Evolutionary conservation across 2,113 vertebrate species (phyloP).

Genomic region (Aspidoscelis tigris): DNA sequence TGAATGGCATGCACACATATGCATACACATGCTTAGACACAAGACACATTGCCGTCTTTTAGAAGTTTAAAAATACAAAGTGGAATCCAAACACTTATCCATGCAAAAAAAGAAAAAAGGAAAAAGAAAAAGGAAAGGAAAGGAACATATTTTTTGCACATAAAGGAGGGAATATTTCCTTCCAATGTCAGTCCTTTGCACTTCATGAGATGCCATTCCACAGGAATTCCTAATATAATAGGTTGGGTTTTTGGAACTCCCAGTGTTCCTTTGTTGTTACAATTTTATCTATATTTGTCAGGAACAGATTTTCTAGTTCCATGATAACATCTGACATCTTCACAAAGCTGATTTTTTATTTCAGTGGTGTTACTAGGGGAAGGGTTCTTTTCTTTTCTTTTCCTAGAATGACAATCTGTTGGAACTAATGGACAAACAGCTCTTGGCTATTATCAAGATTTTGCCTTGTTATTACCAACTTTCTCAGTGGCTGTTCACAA

Average conservation of each 20-base stretch:
- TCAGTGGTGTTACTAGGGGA: neutral
- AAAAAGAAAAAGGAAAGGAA: no score
- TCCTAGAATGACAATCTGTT: neutral
- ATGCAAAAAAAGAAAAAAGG: neutral
- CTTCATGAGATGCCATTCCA: neutral
- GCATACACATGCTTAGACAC: neutral
- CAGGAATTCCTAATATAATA: neutral
- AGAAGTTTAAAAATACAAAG: neutral
- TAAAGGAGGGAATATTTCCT: neutral
- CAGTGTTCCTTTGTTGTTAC: neutral
- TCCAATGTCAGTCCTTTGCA: neutral
- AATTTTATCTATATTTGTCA: neutral
- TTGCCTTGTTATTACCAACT: neutral
- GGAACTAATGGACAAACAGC: neutral
- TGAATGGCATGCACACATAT: neutral
- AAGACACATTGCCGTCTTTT: neutral
- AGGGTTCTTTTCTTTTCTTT: neutral
- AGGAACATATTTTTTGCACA: no score
- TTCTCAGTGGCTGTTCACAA: neutral
- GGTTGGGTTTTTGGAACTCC: no score
- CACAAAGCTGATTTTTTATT: neutral
- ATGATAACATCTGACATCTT: neutral
- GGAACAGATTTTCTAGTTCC: neutral
- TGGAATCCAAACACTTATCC: neutral
- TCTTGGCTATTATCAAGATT: neutral